A percentile compares a stretch with the other conserved stretches of the same genome.
Evolutionary conservation across 1,140 invertebrate species (phyloP).

Genomic region (Drosophila auraria): DNA sequence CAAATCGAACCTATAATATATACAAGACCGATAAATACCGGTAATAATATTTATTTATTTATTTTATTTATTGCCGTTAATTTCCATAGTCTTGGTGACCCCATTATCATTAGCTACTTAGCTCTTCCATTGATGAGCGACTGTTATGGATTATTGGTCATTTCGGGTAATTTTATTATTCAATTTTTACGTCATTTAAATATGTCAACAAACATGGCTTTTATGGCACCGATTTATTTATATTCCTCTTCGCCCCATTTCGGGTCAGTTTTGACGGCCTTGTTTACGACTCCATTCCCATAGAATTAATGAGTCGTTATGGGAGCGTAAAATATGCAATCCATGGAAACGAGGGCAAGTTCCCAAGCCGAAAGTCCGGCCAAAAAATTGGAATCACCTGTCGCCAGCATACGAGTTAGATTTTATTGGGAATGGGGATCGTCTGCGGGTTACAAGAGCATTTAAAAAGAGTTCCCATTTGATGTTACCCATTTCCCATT

Average conservation of each 20-base stretch:
- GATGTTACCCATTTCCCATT: not conserved
- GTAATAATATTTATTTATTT: too few relatives aligned
- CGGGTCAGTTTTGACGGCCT: conserved; percentile 37
- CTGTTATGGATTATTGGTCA: conserved; percentile 19
- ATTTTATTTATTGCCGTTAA: not conserved
- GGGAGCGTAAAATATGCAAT: conserved; percentile 42
- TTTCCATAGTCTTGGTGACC: not conserved
- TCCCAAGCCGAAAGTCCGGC: not conserved
- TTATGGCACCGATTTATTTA: conserved; percentile 36
- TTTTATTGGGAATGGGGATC: conserved; percentile 9
- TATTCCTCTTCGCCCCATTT: conserved; percentile 22
- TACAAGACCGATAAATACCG: too few relatives aligned
- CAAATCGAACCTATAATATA: too few relatives aligned
- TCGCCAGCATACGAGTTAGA: conserved; percentile 30
- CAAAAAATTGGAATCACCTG: conserved; percentile 37
- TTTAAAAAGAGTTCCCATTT: conserved; percentile 21
- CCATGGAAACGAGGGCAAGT: conserved; percentile 30
- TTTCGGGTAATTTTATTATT: conserved; percentile 40
- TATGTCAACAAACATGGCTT: conserved; percentile 43
- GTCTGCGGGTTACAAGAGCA: conserved; percentile 21
- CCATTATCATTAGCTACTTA: not conserved
- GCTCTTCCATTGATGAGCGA: not conserved
- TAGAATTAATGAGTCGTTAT: conserved; percentile 52
- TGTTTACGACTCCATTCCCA: conserved; percentile 39
- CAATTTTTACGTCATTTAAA: conserved; percentile 45